Percentiles rank a stretch among this genome's conserved stretches.
These are phyloP conservation scores for Danio rerio DNA, from an alignment of 2,113 vertebrate species.

Conservation along the genomic window DNA sequence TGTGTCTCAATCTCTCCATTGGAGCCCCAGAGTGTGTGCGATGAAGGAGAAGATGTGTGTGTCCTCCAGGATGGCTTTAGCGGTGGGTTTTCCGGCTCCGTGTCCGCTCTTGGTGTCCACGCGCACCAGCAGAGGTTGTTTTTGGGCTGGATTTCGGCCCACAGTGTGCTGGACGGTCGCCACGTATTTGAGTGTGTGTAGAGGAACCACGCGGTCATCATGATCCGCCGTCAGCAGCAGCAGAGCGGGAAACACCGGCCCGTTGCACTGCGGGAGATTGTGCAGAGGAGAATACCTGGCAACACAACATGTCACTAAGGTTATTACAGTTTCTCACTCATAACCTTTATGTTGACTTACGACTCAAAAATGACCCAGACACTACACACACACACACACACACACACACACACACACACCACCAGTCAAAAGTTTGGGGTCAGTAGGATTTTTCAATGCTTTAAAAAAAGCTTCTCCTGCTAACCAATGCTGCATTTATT, in stretches of 20 bases:
- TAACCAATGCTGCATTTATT: too few species aligned
- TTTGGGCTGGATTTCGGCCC: slow-evolving; percentile 64
- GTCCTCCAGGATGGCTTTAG: slow-evolving; percentile 79
- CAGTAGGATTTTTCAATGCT: too few species aligned
- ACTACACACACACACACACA: too few species aligned
- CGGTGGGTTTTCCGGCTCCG: slow-evolving; percentile 77
- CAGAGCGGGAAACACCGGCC: slow-evolving; percentile 68
- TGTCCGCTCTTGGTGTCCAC: slow-evolving; percentile 78
- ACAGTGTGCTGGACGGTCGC: slow-evolving; percentile 72
- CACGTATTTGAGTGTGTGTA: slow-evolving; percentile 79
- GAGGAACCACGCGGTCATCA: slow-evolving; percentile 78
- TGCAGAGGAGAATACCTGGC: slow-evolving; percentile 79
- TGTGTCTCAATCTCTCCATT: slow-evolving; percentile 70
- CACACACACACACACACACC: too few species aligned
- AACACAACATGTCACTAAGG: too few species aligned
- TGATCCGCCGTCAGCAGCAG: slow-evolving; percentile 79
- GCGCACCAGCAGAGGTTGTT: slow-evolving; percentile 74
- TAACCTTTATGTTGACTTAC: too few species aligned
- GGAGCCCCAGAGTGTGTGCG: slow-evolving; percentile 72
- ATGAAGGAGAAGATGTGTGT: slow-evolving; percentile 76
- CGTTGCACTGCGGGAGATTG: slow-evolving; percentile 68
- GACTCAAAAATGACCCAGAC: too few species aligned
- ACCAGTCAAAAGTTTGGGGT: too few species aligned
- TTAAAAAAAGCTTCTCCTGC: too few species aligned
- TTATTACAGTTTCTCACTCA: too few species aligned